Base-by-base conservation (phyloP, 2,797 vertebrate genomes). In the Lepilemur ruficaudatus region DNA sequence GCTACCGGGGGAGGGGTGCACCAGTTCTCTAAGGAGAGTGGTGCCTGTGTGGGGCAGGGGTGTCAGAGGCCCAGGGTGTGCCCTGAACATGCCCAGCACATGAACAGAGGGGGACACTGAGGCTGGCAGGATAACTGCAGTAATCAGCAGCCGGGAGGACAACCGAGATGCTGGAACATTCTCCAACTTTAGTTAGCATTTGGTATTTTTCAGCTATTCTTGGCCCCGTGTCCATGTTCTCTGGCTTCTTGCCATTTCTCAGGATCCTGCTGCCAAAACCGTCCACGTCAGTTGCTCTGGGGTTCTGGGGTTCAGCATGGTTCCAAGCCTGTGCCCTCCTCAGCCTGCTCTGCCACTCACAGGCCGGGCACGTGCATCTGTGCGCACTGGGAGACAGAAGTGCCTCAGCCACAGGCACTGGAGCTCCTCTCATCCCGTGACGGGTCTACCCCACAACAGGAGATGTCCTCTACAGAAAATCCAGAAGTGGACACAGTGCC, bases 161-260 rank as follows among this genome's bases (percentile, higher is more conserved):
- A 23, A 57, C 43, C 14, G 15, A 65, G 72, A 72, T 23, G 38
- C 92, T 94, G 43, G 76, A 57, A 75, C 91, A 79, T 75, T 61
- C 96, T 97, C 96, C 85, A 94, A 81, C 90, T 93, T 92, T 94
- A 97, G 92, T 92, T 94, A 97, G 92, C 94, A 90, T 98, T 98
- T 97, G 97, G 96, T 98, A 93, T 97, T 98, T 97, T 96, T 97
- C 98, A 98, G 95, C 97, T 78, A 98, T 95, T 97, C 98, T 98
- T 98, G 98, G 98, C 98, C 94, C 55, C 55, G 85, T 94, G 96
- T 98, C 97, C 7, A 14, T 82, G 90, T 85, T 94, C 92, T 81
- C 98, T 98, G 98, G 98, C 98, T 81, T 91, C 72, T 96, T 98
- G 98, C 98, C 98, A 98, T 98, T 98, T 98, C 98, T 98, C 98